A percentile compares a stretch with the other conserved stretches of the same genome.
Evolutionary conservation across 1,140 invertebrate species (phyloP).

Genomic region (Geopemphigus sp.): DNA sequence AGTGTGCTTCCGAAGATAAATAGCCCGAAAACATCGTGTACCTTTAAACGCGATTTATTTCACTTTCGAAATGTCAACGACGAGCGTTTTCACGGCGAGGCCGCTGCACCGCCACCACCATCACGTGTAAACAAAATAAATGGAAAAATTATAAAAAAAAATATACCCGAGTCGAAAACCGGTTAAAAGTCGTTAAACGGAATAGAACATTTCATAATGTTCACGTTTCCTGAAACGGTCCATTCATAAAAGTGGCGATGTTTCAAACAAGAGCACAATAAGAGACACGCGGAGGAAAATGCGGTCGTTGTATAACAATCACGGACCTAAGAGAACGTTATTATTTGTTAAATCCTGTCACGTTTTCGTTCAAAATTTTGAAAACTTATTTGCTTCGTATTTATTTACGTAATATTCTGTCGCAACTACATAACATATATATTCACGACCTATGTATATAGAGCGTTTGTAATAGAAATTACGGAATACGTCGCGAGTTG

Average conservation of each 20-base stretch:
- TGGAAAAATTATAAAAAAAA: too few relatives aligned
- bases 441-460: background rate
- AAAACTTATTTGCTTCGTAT: constrained; percentile 23
- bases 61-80: background rate
- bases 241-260: constrained; percentile 1
- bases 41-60: constrained; percentile 28
- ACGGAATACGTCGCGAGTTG: background rate
- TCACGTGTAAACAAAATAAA: too few relatives aligned
- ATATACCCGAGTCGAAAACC: background rate
- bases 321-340: background rate
- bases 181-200: background rate
- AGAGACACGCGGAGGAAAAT: too few relatives aligned
- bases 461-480: constrained; percentile 23
- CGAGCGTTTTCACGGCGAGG: background rate
- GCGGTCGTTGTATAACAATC: background rate
- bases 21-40: too few relatives aligned
- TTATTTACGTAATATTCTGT: background rate
- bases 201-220: background rate
- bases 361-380: constrained; percentile 20
- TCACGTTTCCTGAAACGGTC: background rate
- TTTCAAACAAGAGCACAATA: too few relatives aligned
- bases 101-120: background rate
- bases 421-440: background rate
- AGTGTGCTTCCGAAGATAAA: constrained; percentile 8
- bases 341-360: constrained; percentile 4